Conservation (phyloP, 2,888 invertebrate species). For the Cerastoderma edule region DNA sequence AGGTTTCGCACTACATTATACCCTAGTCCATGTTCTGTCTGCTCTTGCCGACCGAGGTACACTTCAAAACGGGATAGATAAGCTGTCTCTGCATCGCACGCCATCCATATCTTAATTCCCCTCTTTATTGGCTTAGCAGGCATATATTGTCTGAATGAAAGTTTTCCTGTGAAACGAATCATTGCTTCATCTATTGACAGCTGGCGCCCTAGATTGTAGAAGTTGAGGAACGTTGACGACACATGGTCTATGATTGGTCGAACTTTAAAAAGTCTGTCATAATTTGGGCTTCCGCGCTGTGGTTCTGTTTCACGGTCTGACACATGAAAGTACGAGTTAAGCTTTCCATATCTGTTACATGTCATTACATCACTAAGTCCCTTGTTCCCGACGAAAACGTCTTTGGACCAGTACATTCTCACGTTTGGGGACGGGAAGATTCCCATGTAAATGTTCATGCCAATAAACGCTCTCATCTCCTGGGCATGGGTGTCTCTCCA, state of each 20-base stretch:
- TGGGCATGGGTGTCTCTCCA: too few relatives aligned
- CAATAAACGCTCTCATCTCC: conserved; percentile 10
- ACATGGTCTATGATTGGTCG: background rate
- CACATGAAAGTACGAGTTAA: background rate
- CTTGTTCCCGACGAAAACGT: background rate
- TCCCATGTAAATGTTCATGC: conserved; percentile 13
- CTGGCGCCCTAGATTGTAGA: too few relatives aligned
- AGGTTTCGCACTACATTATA: conserved; percentile 35
- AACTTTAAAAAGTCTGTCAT: background rate
- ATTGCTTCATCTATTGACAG: conserved; percentile 43
- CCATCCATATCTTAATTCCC: conserved; percentile 49
- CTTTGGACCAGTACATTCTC: background rate
- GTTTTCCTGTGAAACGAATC: conserved; percentile 40
- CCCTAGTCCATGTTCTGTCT: conserved; percentile 30
- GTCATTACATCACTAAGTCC: background rate
- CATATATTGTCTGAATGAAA: conserved; percentile 47
- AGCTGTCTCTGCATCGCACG: too few relatives aligned
- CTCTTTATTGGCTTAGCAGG: conserved; percentile 48
- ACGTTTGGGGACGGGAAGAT: background rate
- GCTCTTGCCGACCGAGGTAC: too few relatives aligned
- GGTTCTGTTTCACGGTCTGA: background rate
- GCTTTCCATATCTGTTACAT: background rate
- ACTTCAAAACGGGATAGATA: too few relatives aligned
- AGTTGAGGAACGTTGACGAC: too few relatives aligned
- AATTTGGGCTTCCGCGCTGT: background rate